Percentiles rank a stretch among this genome's conserved stretches.
Evolutionary conservation across 2,797 vertebrate species (phyloP).

Genomic region (Antrozous pallidus): DNA sequence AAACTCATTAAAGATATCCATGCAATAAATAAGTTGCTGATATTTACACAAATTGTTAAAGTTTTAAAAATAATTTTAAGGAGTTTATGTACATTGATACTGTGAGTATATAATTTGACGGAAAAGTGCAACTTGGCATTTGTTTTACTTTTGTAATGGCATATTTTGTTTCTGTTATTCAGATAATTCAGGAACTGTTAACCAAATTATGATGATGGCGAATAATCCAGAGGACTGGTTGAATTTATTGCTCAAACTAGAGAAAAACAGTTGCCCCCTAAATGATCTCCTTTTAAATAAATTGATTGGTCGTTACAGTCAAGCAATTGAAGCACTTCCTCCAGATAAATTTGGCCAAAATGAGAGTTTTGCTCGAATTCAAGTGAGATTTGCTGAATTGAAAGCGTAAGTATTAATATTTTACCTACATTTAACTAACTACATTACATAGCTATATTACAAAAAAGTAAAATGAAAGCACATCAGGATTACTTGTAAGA

Average conservation of each 20-base stretch:
- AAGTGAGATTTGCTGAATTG: constrained; percentile 94
- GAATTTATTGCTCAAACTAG: constrained; percentile 88
- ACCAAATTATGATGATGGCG: constrained; percentile 88
- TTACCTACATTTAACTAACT: not conserved
- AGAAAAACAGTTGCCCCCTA: constrained; percentile 88
- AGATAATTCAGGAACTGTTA: constrained; percentile 95
- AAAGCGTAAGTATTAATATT: constrained; percentile 90
- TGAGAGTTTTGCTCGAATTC: constrained; percentile 93
- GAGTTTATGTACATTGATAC: not conserved
- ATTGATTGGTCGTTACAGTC: constrained; percentile 90
- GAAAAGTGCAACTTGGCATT: not conserved
- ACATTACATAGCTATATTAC: not conserved
- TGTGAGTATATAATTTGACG: not conserved
- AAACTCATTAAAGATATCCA: not conserved
- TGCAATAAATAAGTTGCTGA: constrained; percentile 1
- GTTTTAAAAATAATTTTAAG: not conserved
- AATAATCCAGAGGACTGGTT: constrained; percentile 92
- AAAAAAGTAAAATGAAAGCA: constrained; percentile 29
- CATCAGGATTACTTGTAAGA: not conserved
- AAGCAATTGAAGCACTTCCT: constrained; percentile 90
- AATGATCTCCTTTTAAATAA: constrained; percentile 86
- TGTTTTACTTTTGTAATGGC: not conserved
- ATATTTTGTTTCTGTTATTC: constrained; percentile 52
- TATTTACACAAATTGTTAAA: not conserved
- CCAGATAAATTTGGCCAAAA: constrained; percentile 89